phyloP scores from a whole-genome alignment of 2,113 vertebrate species.

The Tupaia tana region DNA sequence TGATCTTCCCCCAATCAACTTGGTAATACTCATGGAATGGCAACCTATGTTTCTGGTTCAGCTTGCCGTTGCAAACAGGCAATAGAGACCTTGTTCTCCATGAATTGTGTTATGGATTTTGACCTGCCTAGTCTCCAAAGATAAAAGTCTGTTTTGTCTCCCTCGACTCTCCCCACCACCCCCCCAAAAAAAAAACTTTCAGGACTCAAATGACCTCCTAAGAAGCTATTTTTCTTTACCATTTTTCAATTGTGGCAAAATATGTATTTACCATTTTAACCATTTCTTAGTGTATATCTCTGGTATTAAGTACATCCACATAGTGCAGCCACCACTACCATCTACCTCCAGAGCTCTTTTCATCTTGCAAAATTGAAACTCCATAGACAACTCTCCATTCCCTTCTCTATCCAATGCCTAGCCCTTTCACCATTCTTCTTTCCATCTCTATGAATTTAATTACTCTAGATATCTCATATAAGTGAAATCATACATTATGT shows the following conservation, averaged over 20 bases:
- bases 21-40: not conserved
- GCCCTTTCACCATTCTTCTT: not conserved
- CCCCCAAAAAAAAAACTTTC: not conserved
- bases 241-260: not conserved
- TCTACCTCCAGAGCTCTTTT: not conserved
- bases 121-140: not conserved
- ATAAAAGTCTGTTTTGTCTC: not conserved
- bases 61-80: not conserved
- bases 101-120: conserved; percentile 2
- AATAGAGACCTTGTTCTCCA: conserved; percentile 9
- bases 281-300: not conserved
- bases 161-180: not conserved
- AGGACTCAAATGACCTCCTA: not conserved
- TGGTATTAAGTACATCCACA: conserved; percentile 5
- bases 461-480: not conserved
- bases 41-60: not conserved
- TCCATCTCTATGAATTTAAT: not conserved
- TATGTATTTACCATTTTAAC: not conserved
- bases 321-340: not conserved
- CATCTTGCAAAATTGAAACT: conserved; percentile 28
- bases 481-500: not conserved
- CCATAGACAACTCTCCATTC: not conserved
- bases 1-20: not conserved
- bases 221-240: not conserved
- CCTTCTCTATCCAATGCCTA: not conserved